A percentile compares a stretch with the other conserved stretches of the same genome.
Evolutionary conservation across 1,140 invertebrate genomes (phyloP).

Genomic region (Drosophila albomicans): DNA sequence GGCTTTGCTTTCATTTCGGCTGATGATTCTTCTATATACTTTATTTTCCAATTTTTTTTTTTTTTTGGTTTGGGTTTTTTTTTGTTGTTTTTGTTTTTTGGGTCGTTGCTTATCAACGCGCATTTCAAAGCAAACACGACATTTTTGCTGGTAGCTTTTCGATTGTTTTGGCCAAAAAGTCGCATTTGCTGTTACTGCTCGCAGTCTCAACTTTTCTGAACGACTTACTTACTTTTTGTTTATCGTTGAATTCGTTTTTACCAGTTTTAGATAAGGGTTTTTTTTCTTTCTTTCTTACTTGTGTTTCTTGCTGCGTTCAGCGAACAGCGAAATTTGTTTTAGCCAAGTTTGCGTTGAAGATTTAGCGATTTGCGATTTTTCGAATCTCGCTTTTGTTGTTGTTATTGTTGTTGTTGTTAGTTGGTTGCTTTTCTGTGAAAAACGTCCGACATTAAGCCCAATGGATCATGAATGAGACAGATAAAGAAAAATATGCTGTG

Average conservation of each 20-base stretch:
- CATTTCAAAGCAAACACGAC: conserved; percentile 32
- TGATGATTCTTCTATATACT: conserved; percentile 10
- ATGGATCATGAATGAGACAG: conserved; percentile 35
- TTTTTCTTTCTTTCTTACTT: neutral
- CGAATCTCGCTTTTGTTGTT: too few species aligned
- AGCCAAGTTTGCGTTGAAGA: conserved; percentile 30
- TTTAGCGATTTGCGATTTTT: conserved; percentile 5
- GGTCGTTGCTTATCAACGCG: conserved; percentile 52
- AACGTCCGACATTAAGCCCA: conserved; percentile 29
- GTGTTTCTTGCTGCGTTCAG: too few species aligned
- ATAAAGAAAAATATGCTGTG: conserved; percentile 31
- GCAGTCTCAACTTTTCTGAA: too few species aligned
- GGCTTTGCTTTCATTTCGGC: conserved; percentile 40
- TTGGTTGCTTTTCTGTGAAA: conserved; percentile 15
- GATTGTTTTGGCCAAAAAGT: conserved; percentile 35
- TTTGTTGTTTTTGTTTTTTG: conserved; percentile 12
- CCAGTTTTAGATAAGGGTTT: conserved; percentile 30
- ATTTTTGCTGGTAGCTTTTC: conserved; percentile 20
- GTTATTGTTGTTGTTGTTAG: neutral
- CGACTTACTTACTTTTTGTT: neutral
- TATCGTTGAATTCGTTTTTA: conserved; percentile 24
- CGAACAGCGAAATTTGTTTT: conserved; percentile 1
- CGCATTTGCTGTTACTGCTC: conserved; percentile 15
- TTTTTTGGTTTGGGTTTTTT: conserved; percentile 16
- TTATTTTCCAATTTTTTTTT: conserved; percentile 16